These are phyloP conservation scores for Otolemur garnettii DNA, from an alignment of 2,113 vertebrate genomes.

Conservation along the genomic window DNA sequence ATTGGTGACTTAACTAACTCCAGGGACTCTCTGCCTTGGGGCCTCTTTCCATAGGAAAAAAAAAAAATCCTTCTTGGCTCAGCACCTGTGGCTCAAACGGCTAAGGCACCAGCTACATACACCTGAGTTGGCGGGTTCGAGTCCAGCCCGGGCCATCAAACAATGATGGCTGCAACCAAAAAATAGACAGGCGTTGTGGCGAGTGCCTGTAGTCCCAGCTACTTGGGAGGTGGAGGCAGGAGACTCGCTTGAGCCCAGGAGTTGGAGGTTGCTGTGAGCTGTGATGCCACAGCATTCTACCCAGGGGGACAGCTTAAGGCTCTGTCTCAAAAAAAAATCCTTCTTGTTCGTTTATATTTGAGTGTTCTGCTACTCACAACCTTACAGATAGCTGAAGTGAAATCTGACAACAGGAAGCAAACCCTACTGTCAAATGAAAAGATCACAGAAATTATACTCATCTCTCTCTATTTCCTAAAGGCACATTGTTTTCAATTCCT, in stretches of 20 bases:
- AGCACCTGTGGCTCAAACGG: no score
- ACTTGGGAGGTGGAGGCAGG: no score
- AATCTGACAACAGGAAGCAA: conserved; percentile 59
- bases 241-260: no score
- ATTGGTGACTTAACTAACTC: not conserved
- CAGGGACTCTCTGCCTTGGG: not conserved
- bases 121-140: no score
- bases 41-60: not conserved
- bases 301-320: no score
- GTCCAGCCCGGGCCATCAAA: no score
- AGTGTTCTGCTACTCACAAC: conserved; percentile 44
- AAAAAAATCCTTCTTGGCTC: not conserved
- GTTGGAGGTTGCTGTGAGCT: no score
- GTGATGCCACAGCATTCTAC: no score
- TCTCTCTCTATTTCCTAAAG: conserved; percentile 34
- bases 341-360: conserved; percentile 40
- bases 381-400: conserved; percentile 46
- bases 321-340: not conserved
- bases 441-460: not conserved
- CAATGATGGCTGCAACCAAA: no score
- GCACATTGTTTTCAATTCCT: conserved; percentile 32
- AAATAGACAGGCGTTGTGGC: no score
- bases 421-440: conserved; percentile 22
- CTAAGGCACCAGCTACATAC: no score
- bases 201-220: no score